A percentile compares a stretch with the other conserved stretches of the same genome.
Conservation (phyloP, 2,888 invertebrate species). For the Melangyna quadrimaculata region DNA sequence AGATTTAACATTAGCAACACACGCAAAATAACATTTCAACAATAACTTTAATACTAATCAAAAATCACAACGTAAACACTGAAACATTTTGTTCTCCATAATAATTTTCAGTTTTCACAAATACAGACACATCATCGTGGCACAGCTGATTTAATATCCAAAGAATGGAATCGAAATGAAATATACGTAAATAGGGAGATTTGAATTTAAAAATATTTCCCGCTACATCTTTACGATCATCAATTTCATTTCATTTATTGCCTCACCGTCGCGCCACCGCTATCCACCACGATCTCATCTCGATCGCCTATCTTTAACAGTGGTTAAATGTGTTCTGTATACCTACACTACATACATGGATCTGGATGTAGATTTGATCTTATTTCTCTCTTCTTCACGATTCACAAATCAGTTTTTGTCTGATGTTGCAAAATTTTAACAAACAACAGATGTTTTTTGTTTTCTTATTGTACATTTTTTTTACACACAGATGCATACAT, state of each 20-base stretch:
- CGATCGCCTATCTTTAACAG: background rate
- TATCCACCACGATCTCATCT: background rate
- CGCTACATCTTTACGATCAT: background rate
- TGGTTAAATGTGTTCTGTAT: background rate
- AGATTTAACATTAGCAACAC: no score
- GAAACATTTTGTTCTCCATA: background rate
- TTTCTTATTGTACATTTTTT: background rate
- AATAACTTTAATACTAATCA: no score
- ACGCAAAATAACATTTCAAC: no score
- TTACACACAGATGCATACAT: no score
- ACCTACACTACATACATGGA: no score
- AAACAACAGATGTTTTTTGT: conserved; percentile 44
- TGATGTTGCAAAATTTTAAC: conserved; percentile 8
- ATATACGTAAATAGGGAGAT: background rate
- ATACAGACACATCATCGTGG: background rate
- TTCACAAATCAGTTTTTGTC: background rate
- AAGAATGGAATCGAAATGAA: conserved; percentile 41
- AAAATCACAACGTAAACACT: background rate
- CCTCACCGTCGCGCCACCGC: background rate
- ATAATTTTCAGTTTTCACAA: background rate
- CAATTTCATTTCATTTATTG: background rate
- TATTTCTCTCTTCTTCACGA: conserved; percentile 2
- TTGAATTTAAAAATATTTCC: conserved; percentile 24
- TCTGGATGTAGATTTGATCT: background rate
- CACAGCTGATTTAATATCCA: conserved; percentile 37